These are phyloP conservation scores for Papilio machaon DNA, from an alignment of 1,140 invertebrate genomes.

Conservation along the genomic window DNA sequence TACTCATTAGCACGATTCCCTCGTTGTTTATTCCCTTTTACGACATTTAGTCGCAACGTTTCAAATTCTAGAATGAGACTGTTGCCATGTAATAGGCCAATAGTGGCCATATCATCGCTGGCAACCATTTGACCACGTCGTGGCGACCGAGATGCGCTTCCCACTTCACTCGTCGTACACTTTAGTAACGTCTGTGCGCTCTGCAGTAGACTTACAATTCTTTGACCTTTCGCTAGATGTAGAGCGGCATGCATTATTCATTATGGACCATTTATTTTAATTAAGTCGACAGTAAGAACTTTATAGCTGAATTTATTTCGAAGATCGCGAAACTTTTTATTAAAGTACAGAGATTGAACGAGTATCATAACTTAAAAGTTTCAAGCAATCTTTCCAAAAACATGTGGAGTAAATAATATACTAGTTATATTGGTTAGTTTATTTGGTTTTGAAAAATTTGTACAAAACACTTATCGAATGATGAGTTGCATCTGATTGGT, in stretches of 20 bases:
- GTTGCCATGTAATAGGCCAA: background rate
- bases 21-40: background rate
- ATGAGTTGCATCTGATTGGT: background rate
- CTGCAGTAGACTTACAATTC: background rate
- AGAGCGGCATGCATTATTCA: constrained; percentile 13
- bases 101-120: background rate
- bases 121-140: background rate
- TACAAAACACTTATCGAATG: too few relatives aligned
- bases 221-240: constrained; percentile 22
- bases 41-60: background rate
- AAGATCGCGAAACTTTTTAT: background rate
- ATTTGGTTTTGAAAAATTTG: too few relatives aligned
- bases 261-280: constrained; percentile 1
- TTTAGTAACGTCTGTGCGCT: background rate
- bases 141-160: background rate
- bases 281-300: constrained; percentile 10
- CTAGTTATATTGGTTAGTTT: too few relatives aligned
- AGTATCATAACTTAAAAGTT: background rate
- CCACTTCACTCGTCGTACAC: background rate
- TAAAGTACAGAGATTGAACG: background rate
- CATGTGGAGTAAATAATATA: background rate
- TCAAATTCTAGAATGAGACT: background rate
- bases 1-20: background rate
- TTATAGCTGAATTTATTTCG: constrained; percentile 1
- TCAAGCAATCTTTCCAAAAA: background rate